These are phyloP conservation scores for Oenanthe oenanthe DNA, from an alignment of 2,113 vertebrate species.

Conservation along the genomic window DNA sequence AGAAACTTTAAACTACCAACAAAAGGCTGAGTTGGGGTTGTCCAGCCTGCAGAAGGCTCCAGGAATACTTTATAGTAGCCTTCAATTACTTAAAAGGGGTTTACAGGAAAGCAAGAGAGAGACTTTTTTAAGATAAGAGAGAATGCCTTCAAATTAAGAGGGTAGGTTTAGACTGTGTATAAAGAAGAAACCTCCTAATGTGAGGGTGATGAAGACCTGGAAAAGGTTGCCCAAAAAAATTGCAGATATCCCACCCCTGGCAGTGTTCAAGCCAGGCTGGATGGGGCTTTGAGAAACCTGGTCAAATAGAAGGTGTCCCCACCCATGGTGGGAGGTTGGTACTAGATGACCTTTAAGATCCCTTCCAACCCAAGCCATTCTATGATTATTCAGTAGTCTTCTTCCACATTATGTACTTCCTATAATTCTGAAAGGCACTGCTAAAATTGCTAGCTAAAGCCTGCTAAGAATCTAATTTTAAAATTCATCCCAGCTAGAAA, in stretches of 20 bases:
- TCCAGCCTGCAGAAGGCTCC: neutral
- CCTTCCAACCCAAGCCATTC: neutral
- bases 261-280: neutral
- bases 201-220: neutral
- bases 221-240: neutral
- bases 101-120: neutral
- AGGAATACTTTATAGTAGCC: neutral
- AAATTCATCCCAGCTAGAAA: neutral
- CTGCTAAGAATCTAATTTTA: neutral
- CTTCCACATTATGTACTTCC: neutral
- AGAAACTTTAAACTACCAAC: neutral
- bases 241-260: neutral
- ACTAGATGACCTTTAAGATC: neutral
- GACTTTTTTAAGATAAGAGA: neutral
- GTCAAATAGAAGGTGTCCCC: neutral
- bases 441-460: neutral
- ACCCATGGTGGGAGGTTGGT: too few relatives aligned
- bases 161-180: neutral
- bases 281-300: neutral
- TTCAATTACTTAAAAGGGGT: neutral
- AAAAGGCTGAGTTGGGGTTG: neutral
- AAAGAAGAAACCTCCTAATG: neutral
- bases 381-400: neutral
- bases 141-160: neutral
- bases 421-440: neutral